phyloP scores from a whole-genome alignment of 2,888 invertebrate genomes.

The Blastobasis adustella region DNA sequence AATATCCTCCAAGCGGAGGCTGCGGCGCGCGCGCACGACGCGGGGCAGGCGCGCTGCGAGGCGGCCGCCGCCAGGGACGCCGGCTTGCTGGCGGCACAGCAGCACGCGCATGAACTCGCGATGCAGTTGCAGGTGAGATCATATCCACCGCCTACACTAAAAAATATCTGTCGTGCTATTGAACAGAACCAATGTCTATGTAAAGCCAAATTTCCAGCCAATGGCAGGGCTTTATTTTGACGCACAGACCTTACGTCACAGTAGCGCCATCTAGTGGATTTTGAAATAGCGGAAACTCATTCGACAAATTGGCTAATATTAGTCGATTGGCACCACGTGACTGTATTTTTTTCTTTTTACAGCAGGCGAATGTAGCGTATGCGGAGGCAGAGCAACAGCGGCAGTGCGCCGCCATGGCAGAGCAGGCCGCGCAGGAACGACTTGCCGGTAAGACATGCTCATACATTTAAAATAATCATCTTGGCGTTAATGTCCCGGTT shows the following conservation, averaged over 20 bases:
- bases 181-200: too few relatives aligned
- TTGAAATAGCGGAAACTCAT: too few relatives aligned
- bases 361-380: constrained; percentile 71
- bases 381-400: constrained; percentile 71
- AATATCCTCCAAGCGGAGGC: constrained; percentile 59
- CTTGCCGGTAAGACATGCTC: constrained; percentile 31
- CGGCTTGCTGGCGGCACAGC: constrained; percentile 65
- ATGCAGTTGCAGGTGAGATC: constrained; percentile 55
- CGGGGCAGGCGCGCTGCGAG: constrained; percentile 63
- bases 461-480: too few relatives aligned
- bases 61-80: constrained; percentile 52
- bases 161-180: not conserved
- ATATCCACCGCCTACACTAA: not conserved
- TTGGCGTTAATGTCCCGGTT: too few relatives aligned
- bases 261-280: too few relatives aligned
- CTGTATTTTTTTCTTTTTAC: constrained; percentile 4
- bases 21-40: constrained; percentile 44
- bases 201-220: too few relatives aligned
- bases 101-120: constrained; percentile 62
- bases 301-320: too few relatives aligned
- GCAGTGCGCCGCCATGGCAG: constrained; percentile 53
- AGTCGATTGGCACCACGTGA: too few relatives aligned
- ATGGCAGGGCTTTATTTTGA: too few relatives aligned
- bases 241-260: too few relatives aligned
- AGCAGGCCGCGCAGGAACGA: constrained; percentile 58